phyloP scores from a whole-genome alignment of 2,888 invertebrate genomes.

The Pyrrhia umbra region DNA sequence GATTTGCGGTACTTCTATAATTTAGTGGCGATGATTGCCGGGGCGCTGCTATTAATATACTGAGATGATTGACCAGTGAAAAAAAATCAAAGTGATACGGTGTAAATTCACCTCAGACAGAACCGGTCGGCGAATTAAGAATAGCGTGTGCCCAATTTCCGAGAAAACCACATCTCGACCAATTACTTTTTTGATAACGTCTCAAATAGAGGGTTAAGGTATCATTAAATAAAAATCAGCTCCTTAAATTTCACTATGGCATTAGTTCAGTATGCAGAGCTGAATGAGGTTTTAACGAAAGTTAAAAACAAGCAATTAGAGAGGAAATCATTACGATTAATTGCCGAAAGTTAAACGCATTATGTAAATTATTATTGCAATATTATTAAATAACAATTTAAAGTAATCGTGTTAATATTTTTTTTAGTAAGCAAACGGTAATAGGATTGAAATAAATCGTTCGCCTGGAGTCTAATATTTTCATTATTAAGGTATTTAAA shows the following conservation, averaged over 20 bases:
- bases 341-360: too few species aligned
- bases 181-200: constrained; percentile 75
- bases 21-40: constrained; percentile 33
- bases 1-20: constrained; percentile 50
- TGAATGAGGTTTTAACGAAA: neutral
- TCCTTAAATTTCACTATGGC: constrained; percentile 7
- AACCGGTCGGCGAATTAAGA: constrained; percentile 72
- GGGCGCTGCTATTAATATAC: constrained; percentile 52
- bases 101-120: constrained; percentile 38
- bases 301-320: neutral
- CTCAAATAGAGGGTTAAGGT: constrained; percentile 65
- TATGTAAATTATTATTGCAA: neutral
- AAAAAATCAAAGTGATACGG: constrained; percentile 54
- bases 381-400: neutral
- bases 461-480: too few species aligned
- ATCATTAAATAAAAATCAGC: constrained; percentile 64
- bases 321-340: too few species aligned
- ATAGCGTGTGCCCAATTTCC: constrained; percentile 71
- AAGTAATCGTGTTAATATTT: neutral
- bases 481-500: neutral
- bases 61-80: constrained; percentile 54
- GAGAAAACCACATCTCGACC: constrained; percentile 64
- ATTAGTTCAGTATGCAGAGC: neutral
- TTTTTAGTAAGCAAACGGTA: neutral
- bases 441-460: too few species aligned